Evolutionary conservation across 2,888 invertebrate genomes (phyloP), one percentile per base, ranked within the genome.

Genomic region (Agrochola lota): DNA sequence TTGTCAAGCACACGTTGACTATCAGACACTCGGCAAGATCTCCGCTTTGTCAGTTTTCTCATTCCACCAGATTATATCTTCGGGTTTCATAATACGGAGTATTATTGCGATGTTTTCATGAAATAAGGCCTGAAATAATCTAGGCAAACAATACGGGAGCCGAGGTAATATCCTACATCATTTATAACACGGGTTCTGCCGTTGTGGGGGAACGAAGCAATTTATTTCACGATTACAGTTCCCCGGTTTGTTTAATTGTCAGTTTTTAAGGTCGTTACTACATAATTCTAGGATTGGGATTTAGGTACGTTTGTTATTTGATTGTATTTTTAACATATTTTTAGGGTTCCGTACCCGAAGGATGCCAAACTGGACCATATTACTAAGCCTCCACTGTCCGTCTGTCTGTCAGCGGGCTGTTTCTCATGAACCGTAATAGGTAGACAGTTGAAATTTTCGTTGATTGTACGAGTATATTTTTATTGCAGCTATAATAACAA

Each of bases 141-240:
- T 86, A 85, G 84, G 81, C 75, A 88, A 88, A 88, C 85, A 89
- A 86, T 82, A 71, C 72, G 30, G 26, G 76, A 71, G 66, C 83
- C 78, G 83, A 85, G 84, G 87, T 89, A 90, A 91, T 90, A 91
- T 88, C 82, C 83, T 83, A 88, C 86, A 89, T 89, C 90, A 90
- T 91, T 91, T 91, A 89, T 90, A 87, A 91, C 82, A 70, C 23
- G 80, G 72, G 73, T 85, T 70, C 80, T 83, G 77, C 78, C 78
- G 62, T 70, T 81, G 81, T 86, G 82, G 80, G 78, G 63, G 63
- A 77, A 23, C 67, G 70, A 40, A 71, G 74, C 75, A 74, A 86
- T 85, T 86, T 85, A 83, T 85, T 86, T 77, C 26, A 20, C 66
- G 84, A 83, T 85, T 86, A 86, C 84, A 76, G 71, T 76, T 76